Conservation (phyloP, 1,140 invertebrate genomes). For the Anastatus disparis region DNA sequence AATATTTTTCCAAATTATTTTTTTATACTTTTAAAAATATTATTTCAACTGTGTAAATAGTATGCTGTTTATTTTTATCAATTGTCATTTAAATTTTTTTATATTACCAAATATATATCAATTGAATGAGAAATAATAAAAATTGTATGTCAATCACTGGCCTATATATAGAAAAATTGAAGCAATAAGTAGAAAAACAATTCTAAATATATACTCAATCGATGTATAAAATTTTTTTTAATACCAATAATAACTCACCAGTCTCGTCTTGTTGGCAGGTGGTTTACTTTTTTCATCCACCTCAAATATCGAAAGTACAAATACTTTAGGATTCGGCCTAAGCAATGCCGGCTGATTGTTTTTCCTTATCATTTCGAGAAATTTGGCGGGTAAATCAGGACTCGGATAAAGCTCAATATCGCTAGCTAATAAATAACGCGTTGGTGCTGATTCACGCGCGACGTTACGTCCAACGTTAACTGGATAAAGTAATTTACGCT, state of each 20-base stretch:
- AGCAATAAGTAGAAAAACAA: too few relatives aligned
- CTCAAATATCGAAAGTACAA: constrained; percentile 85
- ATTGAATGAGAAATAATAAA: too few relatives aligned
- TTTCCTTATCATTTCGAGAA: constrained; percentile 83
- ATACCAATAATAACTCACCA: constrained; percentile 60
- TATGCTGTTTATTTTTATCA: too few relatives aligned
- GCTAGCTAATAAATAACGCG: constrained; percentile 85
- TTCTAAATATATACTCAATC: too few relatives aligned
- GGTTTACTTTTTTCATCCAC: constrained; percentile 77
- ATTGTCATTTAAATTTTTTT: too few relatives aligned
- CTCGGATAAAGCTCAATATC: constrained; percentile 91
- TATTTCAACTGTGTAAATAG: too few relatives aligned
- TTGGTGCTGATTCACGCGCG: constrained; percentile 82
- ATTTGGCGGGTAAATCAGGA: constrained; percentile 78
- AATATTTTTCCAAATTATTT: too few relatives aligned
- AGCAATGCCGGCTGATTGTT: constrained; percentile 74
- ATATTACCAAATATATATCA: too few relatives aligned
- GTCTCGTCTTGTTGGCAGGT: constrained; percentile 78
- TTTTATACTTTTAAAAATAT: too few relatives aligned
- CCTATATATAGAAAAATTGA: too few relatives aligned
- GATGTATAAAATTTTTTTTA: too few relatives aligned
- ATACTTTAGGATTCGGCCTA: constrained; percentile 79
- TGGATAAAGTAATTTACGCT: constrained; percentile 85
- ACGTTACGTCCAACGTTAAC: constrained; percentile 90
- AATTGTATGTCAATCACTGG: too few relatives aligned